These are phyloP conservation scores for Zoanthus gigantus DNA, from an alignment of 92 coral and sea anemone species.

Conservation along the genomic window DNA sequence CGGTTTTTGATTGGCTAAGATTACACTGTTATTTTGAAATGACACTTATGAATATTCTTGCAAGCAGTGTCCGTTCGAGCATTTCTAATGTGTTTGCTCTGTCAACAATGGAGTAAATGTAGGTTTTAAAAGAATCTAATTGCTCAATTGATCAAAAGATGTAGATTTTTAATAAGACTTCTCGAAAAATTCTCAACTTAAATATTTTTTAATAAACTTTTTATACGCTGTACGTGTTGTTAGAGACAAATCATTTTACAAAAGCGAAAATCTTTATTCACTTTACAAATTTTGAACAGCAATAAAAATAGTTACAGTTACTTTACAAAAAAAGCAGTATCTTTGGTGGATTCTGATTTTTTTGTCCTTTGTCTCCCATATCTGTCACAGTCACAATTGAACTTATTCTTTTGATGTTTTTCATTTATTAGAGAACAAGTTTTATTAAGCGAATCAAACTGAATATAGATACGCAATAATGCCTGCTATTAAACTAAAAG, in stretches of 20 bases:
- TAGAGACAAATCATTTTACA: background rate
- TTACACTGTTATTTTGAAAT: background rate
- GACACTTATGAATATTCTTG: background rate
- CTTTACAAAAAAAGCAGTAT: too few relatives aligned
- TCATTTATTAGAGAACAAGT: too few relatives aligned
- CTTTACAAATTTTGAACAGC: background rate
- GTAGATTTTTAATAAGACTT: background rate
- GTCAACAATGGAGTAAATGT: background rate
- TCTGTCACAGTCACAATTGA: too few relatives aligned
- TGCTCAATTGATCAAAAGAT: background rate
- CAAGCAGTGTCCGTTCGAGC: background rate
- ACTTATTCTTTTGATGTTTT: too few relatives aligned
- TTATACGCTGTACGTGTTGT: background rate
- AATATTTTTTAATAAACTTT: too few relatives aligned
- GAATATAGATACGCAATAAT: too few relatives aligned
- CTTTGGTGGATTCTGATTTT: too few relatives aligned
- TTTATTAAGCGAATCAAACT: too few relatives aligned
- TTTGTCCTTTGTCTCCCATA: too few relatives aligned
- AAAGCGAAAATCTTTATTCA: too few relatives aligned
- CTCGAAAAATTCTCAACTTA: background rate
- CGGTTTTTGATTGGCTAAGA: constrained; percentile 8
- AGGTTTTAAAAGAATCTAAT: constrained; percentile 3
- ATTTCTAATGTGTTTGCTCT: background rate
- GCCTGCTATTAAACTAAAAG: too few relatives aligned
- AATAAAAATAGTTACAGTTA: background rate